Conservation (phyloP, 2,113 vertebrate genomes). For the Chamaea fasciata region DNA sequence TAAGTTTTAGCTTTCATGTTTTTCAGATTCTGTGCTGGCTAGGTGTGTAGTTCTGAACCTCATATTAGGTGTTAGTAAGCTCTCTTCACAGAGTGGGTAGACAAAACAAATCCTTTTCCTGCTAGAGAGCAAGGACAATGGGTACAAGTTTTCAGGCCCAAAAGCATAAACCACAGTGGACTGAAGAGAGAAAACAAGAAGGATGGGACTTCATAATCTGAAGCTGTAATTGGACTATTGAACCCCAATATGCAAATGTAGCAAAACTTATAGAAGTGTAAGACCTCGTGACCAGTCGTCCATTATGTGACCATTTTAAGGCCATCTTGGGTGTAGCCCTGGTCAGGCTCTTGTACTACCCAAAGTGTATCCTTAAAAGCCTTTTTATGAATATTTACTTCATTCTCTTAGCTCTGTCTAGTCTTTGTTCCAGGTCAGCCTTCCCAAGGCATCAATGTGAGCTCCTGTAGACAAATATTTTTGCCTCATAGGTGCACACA, state of each 20-base stretch:
- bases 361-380: not conserved
- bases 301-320: not conserved
- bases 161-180: not conserved
- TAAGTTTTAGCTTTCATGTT: not conserved
- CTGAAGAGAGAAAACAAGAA: not conserved
- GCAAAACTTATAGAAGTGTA: not conserved
- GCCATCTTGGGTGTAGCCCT: not conserved
- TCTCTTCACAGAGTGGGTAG: not conserved
- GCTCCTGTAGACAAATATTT: not conserved
- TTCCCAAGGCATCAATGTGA: not conserved
- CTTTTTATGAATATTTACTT: not conserved
- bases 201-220: not conserved
- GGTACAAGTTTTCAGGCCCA: not conserved
- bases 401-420: not conserved
- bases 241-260: not conserved
- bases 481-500: not conserved
- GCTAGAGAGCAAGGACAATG: not conserved
- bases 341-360: not conserved
- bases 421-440: not conserved
- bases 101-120: not conserved
- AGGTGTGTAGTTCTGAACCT: not conserved
- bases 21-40: not conserved
- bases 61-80: not conserved
- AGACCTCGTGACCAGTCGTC: not conserved
- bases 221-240: not conserved